Conservation (phyloP, 2,888 invertebrate species). For the Nephrotoma flavescens region DNA sequence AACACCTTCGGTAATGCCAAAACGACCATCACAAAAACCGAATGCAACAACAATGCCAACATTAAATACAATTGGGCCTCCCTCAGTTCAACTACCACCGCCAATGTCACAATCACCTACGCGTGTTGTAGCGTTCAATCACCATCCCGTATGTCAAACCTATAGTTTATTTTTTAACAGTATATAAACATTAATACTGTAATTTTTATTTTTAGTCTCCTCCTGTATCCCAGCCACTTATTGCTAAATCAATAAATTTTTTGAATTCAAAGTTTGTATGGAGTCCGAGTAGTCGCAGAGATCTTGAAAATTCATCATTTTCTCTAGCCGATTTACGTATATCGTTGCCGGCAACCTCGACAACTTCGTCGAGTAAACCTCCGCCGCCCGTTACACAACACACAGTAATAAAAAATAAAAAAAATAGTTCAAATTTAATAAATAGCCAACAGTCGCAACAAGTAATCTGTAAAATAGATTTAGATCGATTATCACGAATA, state of each 20-base stretch:
- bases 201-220: no score
- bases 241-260: background rate
- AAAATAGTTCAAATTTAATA: background rate
- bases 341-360: background rate
- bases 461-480: constrained; percentile 7
- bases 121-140: constrained; percentile 10
- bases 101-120: constrained; percentile 13
- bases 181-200: no score
- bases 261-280: background rate
- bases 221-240: constrained; percentile 30
- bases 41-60: no score
- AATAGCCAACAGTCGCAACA: background rate
- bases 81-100: no score
- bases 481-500: constrained; percentile 4
- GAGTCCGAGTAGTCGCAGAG: background rate
- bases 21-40: no score
- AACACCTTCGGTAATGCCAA: constrained; percentile 9
- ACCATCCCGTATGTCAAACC: constrained; percentile 7
- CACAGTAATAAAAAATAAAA: background rate
- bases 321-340: background rate
- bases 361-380: constrained; percentile 11
- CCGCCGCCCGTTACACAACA: constrained; percentile 9
- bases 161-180: background rate
- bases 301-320: background rate
- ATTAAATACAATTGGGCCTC: no score